phyloP scores from a whole-genome alignment of 2,113 vertebrate species.

The Patagioenas fasciata region DNA sequence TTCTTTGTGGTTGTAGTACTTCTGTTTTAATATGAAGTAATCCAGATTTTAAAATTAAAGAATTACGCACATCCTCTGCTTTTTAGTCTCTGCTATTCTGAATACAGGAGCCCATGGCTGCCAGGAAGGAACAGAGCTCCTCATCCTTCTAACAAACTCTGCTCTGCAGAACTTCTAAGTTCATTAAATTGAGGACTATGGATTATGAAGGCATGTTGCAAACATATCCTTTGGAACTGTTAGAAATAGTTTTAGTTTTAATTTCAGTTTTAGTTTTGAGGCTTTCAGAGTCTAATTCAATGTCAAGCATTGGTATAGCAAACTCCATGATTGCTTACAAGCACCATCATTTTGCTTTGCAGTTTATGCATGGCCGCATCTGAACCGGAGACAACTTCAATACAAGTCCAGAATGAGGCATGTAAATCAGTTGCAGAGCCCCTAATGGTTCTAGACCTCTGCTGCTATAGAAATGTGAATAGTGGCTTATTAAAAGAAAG shows the following conservation, averaged over 20 bases:
- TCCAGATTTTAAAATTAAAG: not conserved
- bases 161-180: not conserved
- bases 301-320: not conserved
- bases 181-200: fast-evolving
- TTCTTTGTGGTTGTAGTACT: not conserved
- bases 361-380: not conserved
- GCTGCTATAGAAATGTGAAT: not conserved
- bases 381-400: not conserved
- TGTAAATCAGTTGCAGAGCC: not conserved
- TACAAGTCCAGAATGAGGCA: not conserved
- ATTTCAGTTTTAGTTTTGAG: not conserved
- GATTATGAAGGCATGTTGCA: not conserved
- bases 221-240: not conserved
- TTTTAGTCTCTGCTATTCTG: not conserved
- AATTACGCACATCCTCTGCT: not conserved
- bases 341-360: not conserved
- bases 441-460: not conserved
- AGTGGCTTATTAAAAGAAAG: not conserved
- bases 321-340: not conserved
- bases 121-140: not conserved
- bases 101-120: not conserved
- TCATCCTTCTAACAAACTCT: not conserved
- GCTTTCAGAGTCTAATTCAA: not conserved
- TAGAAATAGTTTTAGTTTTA: not conserved
- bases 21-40: not conserved